Percentiles rank a stretch among this genome's conserved stretches.
Conservation (phyloP, 2,113 vertebrate genomes). For the Phrynocephalus versicolor region DNA sequence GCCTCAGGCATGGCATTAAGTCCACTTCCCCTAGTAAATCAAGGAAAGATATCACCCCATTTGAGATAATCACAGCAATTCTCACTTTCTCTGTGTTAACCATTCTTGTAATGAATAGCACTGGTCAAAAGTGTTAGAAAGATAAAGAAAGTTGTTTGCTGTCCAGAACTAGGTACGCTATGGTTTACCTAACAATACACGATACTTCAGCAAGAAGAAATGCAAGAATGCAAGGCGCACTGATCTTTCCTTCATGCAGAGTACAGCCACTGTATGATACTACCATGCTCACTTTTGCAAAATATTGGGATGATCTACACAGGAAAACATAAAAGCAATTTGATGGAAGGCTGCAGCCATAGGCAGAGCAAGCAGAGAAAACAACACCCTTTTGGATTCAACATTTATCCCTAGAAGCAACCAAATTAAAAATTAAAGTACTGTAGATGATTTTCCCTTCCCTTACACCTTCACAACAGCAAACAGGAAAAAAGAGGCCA, state of each 20-base stretch:
- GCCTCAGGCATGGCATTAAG: not conserved
- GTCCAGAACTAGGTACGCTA: not conserved
- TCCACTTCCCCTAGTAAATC: slow-evolving; percentile 11
- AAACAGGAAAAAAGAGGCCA: too few relatives aligned
- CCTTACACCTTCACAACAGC: not conserved
- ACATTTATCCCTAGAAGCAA: not conserved
- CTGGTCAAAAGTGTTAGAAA: not conserved
- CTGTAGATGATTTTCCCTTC: not conserved
- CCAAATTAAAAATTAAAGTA: not conserved
- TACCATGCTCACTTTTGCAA: too few relatives aligned
- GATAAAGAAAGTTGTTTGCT: not conserved
- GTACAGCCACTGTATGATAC: not conserved
- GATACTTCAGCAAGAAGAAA: slow-evolving; percentile 14
- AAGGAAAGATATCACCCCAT: slow-evolving; percentile 10
- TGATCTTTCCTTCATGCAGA: not conserved
- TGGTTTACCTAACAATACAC: not conserved
- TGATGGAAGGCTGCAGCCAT: not conserved
- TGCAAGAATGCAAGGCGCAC: not conserved
- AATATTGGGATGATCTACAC: not conserved
- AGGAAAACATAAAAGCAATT: too few relatives aligned
- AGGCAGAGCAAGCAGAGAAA: not conserved
- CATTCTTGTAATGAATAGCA: not conserved
- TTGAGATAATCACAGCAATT: not conserved
- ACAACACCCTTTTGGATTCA: not conserved
- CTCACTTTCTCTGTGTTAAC: not conserved